Conservation (phyloP, 2,888 invertebrate genomes). For the Archips xylosteana region DNA sequence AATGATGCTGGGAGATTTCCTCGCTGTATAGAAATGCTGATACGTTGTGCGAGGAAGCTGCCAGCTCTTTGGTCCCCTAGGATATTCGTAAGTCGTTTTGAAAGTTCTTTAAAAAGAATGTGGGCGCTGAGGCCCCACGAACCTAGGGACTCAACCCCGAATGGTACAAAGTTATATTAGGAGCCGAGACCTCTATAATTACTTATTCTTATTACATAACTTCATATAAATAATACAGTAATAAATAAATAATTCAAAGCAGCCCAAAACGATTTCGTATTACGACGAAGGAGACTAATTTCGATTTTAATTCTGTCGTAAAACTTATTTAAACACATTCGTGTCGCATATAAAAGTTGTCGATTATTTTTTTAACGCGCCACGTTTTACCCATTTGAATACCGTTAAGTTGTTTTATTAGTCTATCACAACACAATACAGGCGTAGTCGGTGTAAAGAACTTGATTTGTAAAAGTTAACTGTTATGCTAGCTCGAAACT, state of each 20-base stretch:
- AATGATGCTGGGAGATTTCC: too few relatives aligned
- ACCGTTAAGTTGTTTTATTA: conserved; percentile 47
- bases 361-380: conserved; percentile 42
- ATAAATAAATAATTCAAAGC: conserved; percentile 3
- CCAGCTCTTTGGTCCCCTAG: too few relatives aligned
- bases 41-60: too few relatives aligned
- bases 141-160: too few relatives aligned
- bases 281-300: conserved; percentile 41
- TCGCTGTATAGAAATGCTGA: too few relatives aligned
- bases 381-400: conserved; percentile 46
- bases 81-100: too few relatives aligned
- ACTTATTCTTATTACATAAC: not conserved
- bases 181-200: too few relatives aligned
- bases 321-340: conserved; percentile 45
- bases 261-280: conserved; percentile 16
- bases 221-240: not conserved
- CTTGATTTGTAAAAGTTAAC: conserved; percentile 36
- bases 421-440: conserved; percentile 41
- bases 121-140: too few relatives aligned
- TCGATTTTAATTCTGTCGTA: conserved; percentile 46
- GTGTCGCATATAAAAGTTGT: conserved; percentile 36
- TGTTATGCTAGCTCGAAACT: conserved; percentile 19
- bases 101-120: too few relatives aligned
- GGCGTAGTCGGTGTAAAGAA: conserved; percentile 25
- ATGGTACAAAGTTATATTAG: too few relatives aligned